Base-by-base conservation (phyloP, 2,888 invertebrate genomes). In the Eurytoma adleriae region DNA sequence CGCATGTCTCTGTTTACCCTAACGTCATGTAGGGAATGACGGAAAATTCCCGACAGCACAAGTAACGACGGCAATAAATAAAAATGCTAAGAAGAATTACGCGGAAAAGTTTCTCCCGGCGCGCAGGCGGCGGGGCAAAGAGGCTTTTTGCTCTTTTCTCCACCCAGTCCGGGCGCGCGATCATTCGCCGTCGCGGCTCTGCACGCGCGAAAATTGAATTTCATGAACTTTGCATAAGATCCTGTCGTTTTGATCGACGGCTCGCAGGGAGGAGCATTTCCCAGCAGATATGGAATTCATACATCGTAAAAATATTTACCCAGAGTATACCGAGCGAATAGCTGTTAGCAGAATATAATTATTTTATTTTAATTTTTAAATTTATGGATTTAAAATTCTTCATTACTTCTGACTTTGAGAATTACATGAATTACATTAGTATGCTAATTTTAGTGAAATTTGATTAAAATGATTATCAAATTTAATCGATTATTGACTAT, bases 171-270 rank as follows among this genome's bases (percentile, higher is more conserved):
- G 16, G 27, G 7, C 14, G 40, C 14, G 48, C 75, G 75, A 68
- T 59, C 50, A 59, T 30, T 48, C 48, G 24, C 48, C 30, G 59
- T 48, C 67, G n/a, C 4, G 67, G 48, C 66, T 3, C 2, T 40
- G 20, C 20, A 4, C 56, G 56, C 56, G 54, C 5, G 75, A 76
- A 76, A 68, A 76, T 76, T 76, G 68, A 68, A 68, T 76, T 68
- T 59, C 61, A 68, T 61, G 61, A 62, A 27, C 52, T 68, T 67
- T 67, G 67, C 61, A 68, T 18, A 73, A 73, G 56, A 66, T 73
- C 54, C 54, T 30, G 70, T 66, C 64, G 56, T 18, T 71, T 62
- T 62, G 64, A 64, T 69, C 56, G 67, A 52, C 76, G 69, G 18
- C 40, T 18, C 52, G 14, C 16, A 0, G 50, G 16, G 54, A n/a